Evolutionary conservation across 2,888 invertebrate species (phyloP).

Genomic region (Folsomia candida): DNA sequence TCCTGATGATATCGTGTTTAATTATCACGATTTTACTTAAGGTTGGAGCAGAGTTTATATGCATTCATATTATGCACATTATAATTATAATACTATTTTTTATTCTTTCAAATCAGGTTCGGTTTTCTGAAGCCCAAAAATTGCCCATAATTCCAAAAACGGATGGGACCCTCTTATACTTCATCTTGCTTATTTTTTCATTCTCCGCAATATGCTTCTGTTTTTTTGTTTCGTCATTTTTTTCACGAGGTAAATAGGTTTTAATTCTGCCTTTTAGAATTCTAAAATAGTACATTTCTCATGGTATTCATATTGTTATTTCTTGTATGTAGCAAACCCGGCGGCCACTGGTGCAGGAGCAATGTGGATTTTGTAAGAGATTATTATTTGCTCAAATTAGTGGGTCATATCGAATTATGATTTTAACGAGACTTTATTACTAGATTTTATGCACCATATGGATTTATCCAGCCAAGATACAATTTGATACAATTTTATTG

Average conservation of each 20-base stretch:
- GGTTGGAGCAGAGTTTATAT: slow-evolving; percentile 12
- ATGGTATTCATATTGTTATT: too few species aligned
- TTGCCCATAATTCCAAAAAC: slow-evolving; percentile 57
- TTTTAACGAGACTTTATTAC: too few species aligned
- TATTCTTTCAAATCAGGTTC: slow-evolving; percentile 19
- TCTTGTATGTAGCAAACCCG: slow-evolving; percentile 74
- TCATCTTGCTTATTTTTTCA: slow-evolving; percentile 70
- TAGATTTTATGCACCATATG: slow-evolving; percentile 69
- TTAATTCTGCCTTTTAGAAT: neutral
- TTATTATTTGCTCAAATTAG: too few species aligned
- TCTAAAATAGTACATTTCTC: too few species aligned
- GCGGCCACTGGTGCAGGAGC: slow-evolving; percentile 75
- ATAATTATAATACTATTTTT: neutral
- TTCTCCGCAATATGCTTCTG: slow-evolving; percentile 71
- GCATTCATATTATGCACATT: neutral
- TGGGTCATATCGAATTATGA: too few species aligned
- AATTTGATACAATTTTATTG: slow-evolving; percentile 29
- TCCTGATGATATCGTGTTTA: slow-evolving; percentile 64
- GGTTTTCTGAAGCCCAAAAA: slow-evolving; percentile 18
- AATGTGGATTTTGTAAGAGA: slow-evolving; percentile 76
- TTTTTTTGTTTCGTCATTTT: slow-evolving; percentile 75
- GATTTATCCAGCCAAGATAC: slow-evolving; percentile 67
- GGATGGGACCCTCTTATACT: slow-evolving; percentile 65
- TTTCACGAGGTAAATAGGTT: slow-evolving; percentile 60
- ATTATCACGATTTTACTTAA: slow-evolving; percentile 38